These are phyloP conservation scores for Loxodonta africana DNA, from an alignment of 2,113 vertebrate species.

Conservation along the genomic window DNA sequence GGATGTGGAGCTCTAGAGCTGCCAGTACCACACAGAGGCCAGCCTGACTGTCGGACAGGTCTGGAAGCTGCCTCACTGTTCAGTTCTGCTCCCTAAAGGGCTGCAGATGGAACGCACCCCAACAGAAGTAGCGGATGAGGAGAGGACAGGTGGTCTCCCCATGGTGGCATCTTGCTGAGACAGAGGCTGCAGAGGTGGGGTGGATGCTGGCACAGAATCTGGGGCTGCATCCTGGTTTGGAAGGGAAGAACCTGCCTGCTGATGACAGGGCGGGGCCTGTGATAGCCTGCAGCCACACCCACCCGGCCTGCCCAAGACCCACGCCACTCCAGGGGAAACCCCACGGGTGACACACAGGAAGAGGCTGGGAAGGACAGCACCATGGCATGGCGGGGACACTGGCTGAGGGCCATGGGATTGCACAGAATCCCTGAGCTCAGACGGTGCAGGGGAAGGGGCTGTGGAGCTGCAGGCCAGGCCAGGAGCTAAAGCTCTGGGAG, in stretches of 20 bases:
- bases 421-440: background rate
- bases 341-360: background rate
- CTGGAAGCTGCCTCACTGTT: rapidly evolving
- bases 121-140: rapidly evolving
- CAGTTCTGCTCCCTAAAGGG: background rate
- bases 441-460: background rate
- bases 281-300: slow-evolving; percentile 50
- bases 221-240: background rate
- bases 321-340: background rate
- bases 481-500: background rate
- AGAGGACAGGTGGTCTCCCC: rapidly evolving
- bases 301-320: background rate
- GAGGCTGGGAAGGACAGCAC: background rate
- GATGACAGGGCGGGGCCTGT: slow-evolving; percentile 74
- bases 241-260: slow-evolving; percentile 4
- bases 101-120: rapidly evolving
- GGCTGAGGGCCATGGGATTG: rapidly evolving
- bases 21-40: background rate
- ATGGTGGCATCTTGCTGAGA: background rate
- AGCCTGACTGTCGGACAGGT: rapidly evolving
- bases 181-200: background rate
- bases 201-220: slow-evolving; percentile 60
- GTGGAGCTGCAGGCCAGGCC: background rate
- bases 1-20: rapidly evolving
- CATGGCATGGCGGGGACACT: rapidly evolving